Evolutionary conservation across 2,888 invertebrate species (phyloP), one percentile per base, ranked within the genome.

Genomic region (Acanthoscelides obtectus): DNA sequence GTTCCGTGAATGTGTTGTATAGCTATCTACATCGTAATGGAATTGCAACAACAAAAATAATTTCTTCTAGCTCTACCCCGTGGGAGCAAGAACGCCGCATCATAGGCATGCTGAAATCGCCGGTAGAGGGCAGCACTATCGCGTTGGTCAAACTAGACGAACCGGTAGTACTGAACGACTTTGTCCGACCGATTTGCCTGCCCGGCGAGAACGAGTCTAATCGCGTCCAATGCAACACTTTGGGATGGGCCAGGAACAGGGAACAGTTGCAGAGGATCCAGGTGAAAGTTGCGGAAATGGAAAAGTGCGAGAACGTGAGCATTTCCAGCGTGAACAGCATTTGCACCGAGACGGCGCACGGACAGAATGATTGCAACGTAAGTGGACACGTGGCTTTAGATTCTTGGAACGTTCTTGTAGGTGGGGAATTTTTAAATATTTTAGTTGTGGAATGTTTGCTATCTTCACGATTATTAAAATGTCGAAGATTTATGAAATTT

Each of bases 61-160:
- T 45, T 45, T 45, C 3, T 74, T 74, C 22, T 20, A 92, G 94
- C 73, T 91, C 92, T 0, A 91, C 95, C 0, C 96, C 96, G 0
- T 95, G 95, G 95, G 94, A 94, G 78, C 95, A 95, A 82, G 93
- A 95, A 77, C 88, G 93, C 69, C 88, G 94, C 71, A 92, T 95
- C 70, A 90, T 95, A 3, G 95, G 95, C 27, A 93, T 96, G 92
- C 91, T 80, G 0, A 94, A 95, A 78, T 95, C 95, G 0, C 96
- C 95, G 0, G 94, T 96, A 0, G 95, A 95, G 84, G 96, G 96
- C 22, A 95, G 95, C 78, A 94, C 94, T 75, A 89, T 95, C 4
- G 95, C 94, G 0, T 85, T 96, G 71, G 89, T 95, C 66, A 92
- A 95, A 75, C 86, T 96, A 64, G 94, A 95, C 78, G 90, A 92